Evolutionary conservation across 1,140 invertebrate genomes (phyloP).

Genomic region (Drosophila tsacasi): DNA sequence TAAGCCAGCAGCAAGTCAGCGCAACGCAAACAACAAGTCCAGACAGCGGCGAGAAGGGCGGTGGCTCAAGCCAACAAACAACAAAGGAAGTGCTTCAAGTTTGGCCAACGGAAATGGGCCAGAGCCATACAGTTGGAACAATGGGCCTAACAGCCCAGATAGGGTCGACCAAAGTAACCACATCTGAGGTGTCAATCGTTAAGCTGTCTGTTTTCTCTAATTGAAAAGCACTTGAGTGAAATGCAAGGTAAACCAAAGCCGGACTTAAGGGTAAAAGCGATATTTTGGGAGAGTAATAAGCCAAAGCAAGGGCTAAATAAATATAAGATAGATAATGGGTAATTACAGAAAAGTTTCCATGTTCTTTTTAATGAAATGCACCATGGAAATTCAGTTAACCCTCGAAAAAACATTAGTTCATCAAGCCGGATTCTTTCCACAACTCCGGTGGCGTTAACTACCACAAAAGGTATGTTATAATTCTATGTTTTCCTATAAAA

Average conservation of each 20-base stretch:
- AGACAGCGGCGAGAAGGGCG: constrained; percentile 2
- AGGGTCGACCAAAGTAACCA: constrained; percentile 8
- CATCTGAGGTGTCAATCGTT: constrained; percentile 74
- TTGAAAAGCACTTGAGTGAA: constrained; percentile 62
- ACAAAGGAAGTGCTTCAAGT: constrained; percentile 65
- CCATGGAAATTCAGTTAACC: too few relatives aligned
- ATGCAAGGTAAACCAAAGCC: not conserved
- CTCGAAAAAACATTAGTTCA: too few relatives aligned
- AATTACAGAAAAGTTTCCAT: not conserved
- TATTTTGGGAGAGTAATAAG: not conserved
- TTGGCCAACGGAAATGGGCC: constrained; percentile 72
- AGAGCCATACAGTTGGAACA: constrained; percentile 51
- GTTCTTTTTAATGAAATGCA: too few relatives aligned
- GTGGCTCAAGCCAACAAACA: constrained; percentile 45
- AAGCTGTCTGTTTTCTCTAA: constrained; percentile 54
- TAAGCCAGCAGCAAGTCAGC: constrained; percentile 77
- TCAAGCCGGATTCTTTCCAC: not conserved
- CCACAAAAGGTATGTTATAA: not conserved
- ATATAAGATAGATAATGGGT: not conserved
- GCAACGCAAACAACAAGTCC: constrained; percentile 36
- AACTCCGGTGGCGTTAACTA: not conserved
- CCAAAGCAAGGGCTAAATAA: too few relatives aligned
- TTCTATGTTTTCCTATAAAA: not conserved
- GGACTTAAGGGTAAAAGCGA: not conserved
- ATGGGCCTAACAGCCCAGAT: constrained; percentile 12